Evolutionary conservation across 2,888 invertebrate genomes (phyloP).

Genomic region (Chrysolina haemoptera): DNA sequence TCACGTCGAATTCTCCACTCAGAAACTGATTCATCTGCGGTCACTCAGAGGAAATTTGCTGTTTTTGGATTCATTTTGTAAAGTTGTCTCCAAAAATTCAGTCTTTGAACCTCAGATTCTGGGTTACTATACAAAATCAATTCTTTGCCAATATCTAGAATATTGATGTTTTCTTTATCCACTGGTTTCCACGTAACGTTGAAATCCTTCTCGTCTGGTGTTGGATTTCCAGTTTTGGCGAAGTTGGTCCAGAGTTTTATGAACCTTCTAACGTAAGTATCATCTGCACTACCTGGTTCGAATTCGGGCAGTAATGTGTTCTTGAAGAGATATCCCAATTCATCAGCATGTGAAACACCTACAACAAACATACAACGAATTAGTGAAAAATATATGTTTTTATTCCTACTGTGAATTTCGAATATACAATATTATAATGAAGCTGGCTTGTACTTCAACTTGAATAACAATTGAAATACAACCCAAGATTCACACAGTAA

Average conservation of each 20-base stretch:
- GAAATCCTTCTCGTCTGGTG: conserved; percentile 45
- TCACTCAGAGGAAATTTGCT: background rate
- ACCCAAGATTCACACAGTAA: no score
- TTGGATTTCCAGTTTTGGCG: conserved; percentile 55
- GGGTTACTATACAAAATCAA: conserved; percentile 52
- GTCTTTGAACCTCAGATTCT: conserved; percentile 50
- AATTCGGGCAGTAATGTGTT: background rate
- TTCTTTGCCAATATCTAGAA: conserved; percentile 59
- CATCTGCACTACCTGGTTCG: conserved; percentile 22
- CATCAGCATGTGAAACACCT: background rate
- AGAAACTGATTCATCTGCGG: background rate
- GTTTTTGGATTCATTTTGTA: conserved; percentile 6
- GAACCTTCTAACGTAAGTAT: conserved; percentile 50
- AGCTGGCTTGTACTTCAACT: no score
- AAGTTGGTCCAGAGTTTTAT: conserved; percentile 61
- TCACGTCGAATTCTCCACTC: no score
- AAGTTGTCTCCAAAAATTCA: conserved; percentile 58
- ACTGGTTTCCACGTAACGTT: conserved; percentile 57
- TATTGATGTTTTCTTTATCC: conserved; percentile 50
- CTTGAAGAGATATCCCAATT: conserved; percentile 44
- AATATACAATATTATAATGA: no score
- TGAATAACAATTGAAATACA: no score
- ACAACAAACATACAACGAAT: background rate
- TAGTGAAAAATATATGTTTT: background rate
- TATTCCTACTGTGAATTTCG: background rate